Evolutionary conservation across 2,113 vertebrate species (phyloP).

Genomic region (Chloropsis hardwickii): DNA sequence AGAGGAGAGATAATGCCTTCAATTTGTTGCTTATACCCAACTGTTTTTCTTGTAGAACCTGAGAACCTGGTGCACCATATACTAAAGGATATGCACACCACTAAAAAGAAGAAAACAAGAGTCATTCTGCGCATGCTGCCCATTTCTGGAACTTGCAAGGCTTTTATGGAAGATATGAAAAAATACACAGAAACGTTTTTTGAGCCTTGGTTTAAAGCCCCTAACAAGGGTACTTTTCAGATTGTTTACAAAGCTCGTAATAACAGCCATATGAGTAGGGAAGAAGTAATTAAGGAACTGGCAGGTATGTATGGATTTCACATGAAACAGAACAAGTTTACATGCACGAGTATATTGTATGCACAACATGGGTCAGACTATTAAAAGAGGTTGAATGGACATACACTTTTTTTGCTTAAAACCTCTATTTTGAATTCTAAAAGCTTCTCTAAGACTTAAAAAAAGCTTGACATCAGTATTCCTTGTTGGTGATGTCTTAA

Average conservation of each 20-base stretch:
- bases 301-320: conserved; percentile 78
- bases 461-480: background rate
- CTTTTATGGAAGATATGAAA: conserved; percentile 92
- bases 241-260: conserved; percentile 94
- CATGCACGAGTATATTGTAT: background rate
- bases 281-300: conserved; percentile 90
- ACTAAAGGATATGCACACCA: conserved; percentile 86
- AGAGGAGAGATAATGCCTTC: background rate
- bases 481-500: background rate
- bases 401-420: background rate
- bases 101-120: conserved; percentile 90
- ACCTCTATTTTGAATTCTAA: background rate
- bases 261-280: conserved; percentile 90
- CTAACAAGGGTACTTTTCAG: conserved; percentile 87
- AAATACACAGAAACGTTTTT: conserved; percentile 86
- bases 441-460: background rate
- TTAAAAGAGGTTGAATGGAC: background rate
- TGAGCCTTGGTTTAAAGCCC: conserved; percentile 92
- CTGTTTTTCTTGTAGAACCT: conserved; percentile 76
- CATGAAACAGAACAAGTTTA: background rate
- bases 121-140: conserved; percentile 94
- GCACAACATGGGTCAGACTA: background rate
- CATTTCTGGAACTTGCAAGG: conserved; percentile 89
- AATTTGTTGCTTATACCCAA: background rate
- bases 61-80: conserved; percentile 91